Conservation (phyloP, 1,140 invertebrate genomes). For the Leucophenga varia region DNA sequence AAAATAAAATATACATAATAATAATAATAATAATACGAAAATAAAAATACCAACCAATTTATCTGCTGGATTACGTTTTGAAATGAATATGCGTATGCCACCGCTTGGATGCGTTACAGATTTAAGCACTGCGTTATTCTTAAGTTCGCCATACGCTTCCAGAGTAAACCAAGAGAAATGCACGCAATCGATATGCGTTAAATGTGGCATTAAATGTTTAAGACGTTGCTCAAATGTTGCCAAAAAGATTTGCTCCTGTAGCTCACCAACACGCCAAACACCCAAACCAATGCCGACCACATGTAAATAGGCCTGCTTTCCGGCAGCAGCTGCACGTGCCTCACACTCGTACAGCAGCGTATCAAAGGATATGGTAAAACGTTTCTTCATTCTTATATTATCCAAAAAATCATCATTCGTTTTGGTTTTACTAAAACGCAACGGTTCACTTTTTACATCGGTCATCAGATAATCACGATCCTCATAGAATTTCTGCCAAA, state of each 20-base stretch:
- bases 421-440: conserved; percentile 26
- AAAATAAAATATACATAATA: too few species aligned
- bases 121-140: conserved; percentile 27
- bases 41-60: conserved; percentile 23
- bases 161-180: conserved; percentile 51
- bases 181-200: conserved; percentile 38
- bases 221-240: conserved; percentile 48
- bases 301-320: conserved; percentile 41
- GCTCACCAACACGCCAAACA: conserved; percentile 41
- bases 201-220: conserved; percentile 18
- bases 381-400: conserved; percentile 46
- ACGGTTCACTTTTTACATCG: conserved; percentile 21
- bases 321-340: conserved; percentile 16
- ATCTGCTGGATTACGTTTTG: conserved; percentile 41
- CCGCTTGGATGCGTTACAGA: conserved; percentile 26
- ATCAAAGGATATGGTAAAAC: conserved; percentile 47
- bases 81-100: conserved; percentile 38
- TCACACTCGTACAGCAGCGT: conserved; percentile 39
- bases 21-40: too few species aligned
- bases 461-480: conserved; percentile 24
- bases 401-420: conserved; percentile 42
- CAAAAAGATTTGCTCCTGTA: conserved; percentile 52
- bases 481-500: conserved; percentile 42
- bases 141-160: conserved; percentile 21
- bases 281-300: conserved; percentile 50